Evolutionary conservation across 2,797 vertebrate genomes (phyloP).

Genomic region (Halcyon badia): DNA sequence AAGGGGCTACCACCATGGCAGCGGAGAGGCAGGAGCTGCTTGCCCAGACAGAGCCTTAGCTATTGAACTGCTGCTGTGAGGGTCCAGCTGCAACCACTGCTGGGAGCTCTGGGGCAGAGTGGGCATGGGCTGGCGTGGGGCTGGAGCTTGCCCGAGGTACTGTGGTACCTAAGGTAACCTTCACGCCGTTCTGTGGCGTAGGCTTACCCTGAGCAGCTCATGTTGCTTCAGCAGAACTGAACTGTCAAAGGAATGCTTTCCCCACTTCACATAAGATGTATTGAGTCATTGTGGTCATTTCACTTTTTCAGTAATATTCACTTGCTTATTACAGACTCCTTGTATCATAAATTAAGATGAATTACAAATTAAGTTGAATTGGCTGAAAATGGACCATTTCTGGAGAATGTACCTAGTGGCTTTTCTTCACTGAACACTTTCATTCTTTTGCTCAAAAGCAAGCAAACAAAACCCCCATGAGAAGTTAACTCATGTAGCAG

Average conservation of each 20-base stretch:
- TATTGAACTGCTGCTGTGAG: background rate
- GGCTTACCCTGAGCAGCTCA: background rate
- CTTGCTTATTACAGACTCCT: background rate
- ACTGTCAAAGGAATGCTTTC: background rate
- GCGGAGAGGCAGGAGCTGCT: background rate
- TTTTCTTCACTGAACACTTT: background rate
- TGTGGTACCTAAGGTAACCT: background rate
- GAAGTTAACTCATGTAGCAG: background rate
- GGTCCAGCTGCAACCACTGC: background rate
- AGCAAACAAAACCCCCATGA: background rate
- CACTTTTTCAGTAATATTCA: background rate
- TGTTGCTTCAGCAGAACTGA: background rate
- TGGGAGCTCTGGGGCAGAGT: background rate
- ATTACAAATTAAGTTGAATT: constrained; percentile 33
- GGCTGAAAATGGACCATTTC: background rate
- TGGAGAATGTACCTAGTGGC: background rate
- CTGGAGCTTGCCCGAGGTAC: background rate
- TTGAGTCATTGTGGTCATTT: constrained; percentile 11
- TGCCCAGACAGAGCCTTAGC: background rate
- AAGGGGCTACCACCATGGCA: background rate
- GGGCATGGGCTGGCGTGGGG: rapidly evolving
- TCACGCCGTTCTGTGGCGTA: rapidly evolving
- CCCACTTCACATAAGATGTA: background rate
- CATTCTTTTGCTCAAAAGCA: background rate
- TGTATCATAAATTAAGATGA: background rate